Evolutionary conservation across 30 jellyfish, hydroid and myxozoan genomes (phyloP).

Genomic region (Rhopilema esculentum): DNA sequence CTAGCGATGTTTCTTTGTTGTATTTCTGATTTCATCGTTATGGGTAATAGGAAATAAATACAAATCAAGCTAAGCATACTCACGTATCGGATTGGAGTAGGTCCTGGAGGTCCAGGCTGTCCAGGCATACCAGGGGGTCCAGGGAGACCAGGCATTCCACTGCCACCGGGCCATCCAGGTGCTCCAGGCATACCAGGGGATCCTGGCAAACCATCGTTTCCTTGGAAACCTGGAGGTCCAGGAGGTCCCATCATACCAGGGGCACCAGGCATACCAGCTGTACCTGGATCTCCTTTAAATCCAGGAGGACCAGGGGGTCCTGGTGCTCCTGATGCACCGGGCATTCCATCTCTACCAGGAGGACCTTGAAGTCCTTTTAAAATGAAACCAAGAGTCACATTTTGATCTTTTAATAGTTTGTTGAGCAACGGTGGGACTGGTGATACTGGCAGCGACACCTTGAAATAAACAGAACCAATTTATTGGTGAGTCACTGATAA

Average conservation of each 20-base stretch:
- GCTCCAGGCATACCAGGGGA: constrained; percentile 98
- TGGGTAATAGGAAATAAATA: too few relatives aligned
- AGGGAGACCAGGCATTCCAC: constrained; percentile 99
- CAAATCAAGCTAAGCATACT: constrained; percentile 25
- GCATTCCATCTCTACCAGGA: constrained; percentile 99
- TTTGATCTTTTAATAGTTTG: constrained; percentile 96
- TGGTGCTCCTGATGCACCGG: constrained; percentile 99
- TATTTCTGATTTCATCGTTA: too few relatives aligned
- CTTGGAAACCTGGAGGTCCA: constrained; percentile 97
- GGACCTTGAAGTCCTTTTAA: constrained; percentile 99
- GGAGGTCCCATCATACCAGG: constrained; percentile 97
- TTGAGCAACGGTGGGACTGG: constrained; percentile 99
- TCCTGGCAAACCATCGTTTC: constrained; percentile 98
- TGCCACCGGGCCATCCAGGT: constrained; percentile 99
- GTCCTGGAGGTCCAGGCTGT: constrained; percentile 98
- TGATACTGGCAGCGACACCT: constrained; percentile 98
- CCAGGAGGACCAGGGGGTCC: constrained; percentile 99
- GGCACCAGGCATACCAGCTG: constrained; percentile 92
- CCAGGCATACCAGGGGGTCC: constrained; percentile 99
- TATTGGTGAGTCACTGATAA: too few relatives aligned
- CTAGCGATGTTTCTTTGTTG: too few relatives aligned
- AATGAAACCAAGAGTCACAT: constrained; percentile 98
- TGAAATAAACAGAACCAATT: constrained; percentile 24
- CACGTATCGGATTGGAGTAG: constrained; percentile 99
- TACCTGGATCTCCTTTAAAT: constrained; percentile 97